Percentiles rank a stretch among this genome's conserved stretches.
These are phyloP conservation scores for Mugil cephalus DNA, from an alignment of 2,113 vertebrate genomes.

Conservation along the genomic window DNA sequence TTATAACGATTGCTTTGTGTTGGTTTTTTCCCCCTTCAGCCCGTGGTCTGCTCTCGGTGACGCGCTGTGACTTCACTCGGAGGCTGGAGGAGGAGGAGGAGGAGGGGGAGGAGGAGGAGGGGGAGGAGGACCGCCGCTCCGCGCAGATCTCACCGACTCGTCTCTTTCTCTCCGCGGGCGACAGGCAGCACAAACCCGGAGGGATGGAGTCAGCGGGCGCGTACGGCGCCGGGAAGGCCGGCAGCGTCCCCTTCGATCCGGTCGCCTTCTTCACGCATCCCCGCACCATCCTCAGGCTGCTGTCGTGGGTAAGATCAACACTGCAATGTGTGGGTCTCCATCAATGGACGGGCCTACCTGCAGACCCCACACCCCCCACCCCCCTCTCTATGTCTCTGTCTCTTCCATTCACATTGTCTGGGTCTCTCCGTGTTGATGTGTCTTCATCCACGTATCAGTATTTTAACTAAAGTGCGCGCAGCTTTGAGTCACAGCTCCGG, in stretches of 20 bases:
- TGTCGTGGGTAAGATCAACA: slow-evolving; percentile 75
- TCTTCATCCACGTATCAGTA: neutral
- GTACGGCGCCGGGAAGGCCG: slow-evolving; percentile 75
- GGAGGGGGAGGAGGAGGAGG: slow-evolving; percentile 56
- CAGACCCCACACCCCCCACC: too few relatives aligned
- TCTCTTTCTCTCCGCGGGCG: slow-evolving; percentile 42
- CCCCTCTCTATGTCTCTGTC: slow-evolving; percentile 6
- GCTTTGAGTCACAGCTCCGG: neutral
- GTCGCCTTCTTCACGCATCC: slow-evolving; percentile 81
- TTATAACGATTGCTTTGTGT: too few relatives aligned
- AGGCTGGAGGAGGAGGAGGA: slow-evolving; percentile 60
- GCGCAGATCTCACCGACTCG: slow-evolving; percentile 49
- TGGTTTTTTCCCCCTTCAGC: neutral
- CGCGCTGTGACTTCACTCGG: slow-evolving; percentile 69
- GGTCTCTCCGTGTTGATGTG: neutral
- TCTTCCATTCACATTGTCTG: slow-evolving; percentile 17
- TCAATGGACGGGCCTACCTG: slow-evolving; percentile 53
- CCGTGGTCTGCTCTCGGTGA: slow-evolving; percentile 33
- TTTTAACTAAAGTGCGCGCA: neutral
- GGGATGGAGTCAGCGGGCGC: slow-evolving; percentile 74
- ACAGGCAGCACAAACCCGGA: slow-evolving; percentile 39
- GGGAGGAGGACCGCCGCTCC: too few relatives aligned
- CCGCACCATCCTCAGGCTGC: slow-evolving; percentile 76
- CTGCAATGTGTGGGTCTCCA: slow-evolving; percentile 23
- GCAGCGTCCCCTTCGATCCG: slow-evolving; percentile 74